A percentile compares a stretch with the other conserved stretches of the same genome.
phyloP scores from a whole-genome alignment of 2,888 invertebrate species.

The Drosophila colorata region DNA sequence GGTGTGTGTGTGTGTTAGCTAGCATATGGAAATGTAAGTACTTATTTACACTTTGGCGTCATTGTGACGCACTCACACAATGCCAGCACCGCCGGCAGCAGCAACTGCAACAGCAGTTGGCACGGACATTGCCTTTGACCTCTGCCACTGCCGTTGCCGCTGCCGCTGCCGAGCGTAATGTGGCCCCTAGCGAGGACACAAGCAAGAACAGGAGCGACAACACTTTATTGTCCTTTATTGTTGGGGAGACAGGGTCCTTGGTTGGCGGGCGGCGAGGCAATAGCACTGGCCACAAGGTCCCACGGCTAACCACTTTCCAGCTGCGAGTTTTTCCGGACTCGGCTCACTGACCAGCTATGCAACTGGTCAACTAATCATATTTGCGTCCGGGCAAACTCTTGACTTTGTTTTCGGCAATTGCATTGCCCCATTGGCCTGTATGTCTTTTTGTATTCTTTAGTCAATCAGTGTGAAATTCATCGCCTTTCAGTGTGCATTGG shows the following conservation, averaged over 20 bases:
- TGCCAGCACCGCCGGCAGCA: background rate
- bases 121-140: conserved; percentile 43
- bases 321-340: background rate
- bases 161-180: conserved; percentile 2
- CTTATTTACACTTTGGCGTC: conserved; percentile 69
- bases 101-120: conserved; percentile 19
- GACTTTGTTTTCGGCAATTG: conserved; percentile 9
- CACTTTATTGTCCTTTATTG: conserved; percentile 28
- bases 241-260: conserved; percentile 2
- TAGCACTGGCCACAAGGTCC: conserved; percentile 24
- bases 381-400: conserved; percentile 8
- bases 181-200: conserved; percentile 25
- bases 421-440: background rate
- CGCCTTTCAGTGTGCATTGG: background rate
- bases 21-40: conserved; percentile 52
- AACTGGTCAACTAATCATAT: conserved; percentile 17
- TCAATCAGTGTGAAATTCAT: conserved; percentile 1
- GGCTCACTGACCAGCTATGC: conserved; percentile 5
- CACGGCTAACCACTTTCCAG: background rate
- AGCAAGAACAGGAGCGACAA: conserved; percentile 13
- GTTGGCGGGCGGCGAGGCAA: conserved; percentile 10
- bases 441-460: background rate
- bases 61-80: conserved; percentile 39
- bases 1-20: background rate
- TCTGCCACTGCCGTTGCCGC: background rate